phyloP scores from a whole-genome alignment of 1,140 invertebrate species.

The Drosophila mojavensis region DNA sequence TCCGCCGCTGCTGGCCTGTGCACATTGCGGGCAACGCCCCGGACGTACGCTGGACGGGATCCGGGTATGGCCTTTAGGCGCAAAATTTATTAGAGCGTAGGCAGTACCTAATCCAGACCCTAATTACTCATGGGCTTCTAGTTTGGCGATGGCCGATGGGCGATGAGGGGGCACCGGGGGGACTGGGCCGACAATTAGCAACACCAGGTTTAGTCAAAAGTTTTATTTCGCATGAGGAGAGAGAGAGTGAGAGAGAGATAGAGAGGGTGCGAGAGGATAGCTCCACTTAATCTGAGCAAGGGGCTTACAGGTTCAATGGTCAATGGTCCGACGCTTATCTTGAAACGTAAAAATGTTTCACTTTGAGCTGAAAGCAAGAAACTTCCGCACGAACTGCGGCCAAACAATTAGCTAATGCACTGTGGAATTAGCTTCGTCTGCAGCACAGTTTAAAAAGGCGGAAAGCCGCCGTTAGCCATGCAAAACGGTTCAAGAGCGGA shows the following conservation, averaged over 20 bases:
- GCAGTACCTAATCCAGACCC: constrained; percentile 72
- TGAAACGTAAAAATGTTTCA: constrained; percentile 68
- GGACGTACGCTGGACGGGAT: constrained; percentile 10
- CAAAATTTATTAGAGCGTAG: constrained; percentile 70
- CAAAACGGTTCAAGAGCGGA: constrained; percentile 35
- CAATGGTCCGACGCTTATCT: constrained; percentile 34
- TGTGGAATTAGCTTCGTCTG: constrained; percentile 22
- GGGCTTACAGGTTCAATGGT: constrained; percentile 10
- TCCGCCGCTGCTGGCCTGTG: background rate
- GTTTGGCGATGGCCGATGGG: constrained; percentile 8
- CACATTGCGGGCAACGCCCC: constrained; percentile 26
- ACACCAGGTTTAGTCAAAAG: constrained; percentile 50
- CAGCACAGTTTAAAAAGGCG: constrained; percentile 17
- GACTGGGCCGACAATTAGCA: constrained; percentile 61
- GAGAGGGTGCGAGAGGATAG: background rate
- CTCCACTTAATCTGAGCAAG: constrained; percentile 23
- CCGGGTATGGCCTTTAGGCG: constrained; percentile 45
- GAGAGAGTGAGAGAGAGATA: background rate
- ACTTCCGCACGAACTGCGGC: constrained; percentile 54
- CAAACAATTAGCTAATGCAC: constrained; percentile 60
- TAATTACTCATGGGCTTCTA: constrained; percentile 73
- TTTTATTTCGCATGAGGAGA: constrained; percentile 8
- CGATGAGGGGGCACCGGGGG: background rate
- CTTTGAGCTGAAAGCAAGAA: constrained; percentile 52
- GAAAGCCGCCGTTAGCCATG: constrained; percentile 22